Conservation (phyloP, 2,113 vertebrate species). For the Rhegmatorhina hoffmannsi region DNA sequence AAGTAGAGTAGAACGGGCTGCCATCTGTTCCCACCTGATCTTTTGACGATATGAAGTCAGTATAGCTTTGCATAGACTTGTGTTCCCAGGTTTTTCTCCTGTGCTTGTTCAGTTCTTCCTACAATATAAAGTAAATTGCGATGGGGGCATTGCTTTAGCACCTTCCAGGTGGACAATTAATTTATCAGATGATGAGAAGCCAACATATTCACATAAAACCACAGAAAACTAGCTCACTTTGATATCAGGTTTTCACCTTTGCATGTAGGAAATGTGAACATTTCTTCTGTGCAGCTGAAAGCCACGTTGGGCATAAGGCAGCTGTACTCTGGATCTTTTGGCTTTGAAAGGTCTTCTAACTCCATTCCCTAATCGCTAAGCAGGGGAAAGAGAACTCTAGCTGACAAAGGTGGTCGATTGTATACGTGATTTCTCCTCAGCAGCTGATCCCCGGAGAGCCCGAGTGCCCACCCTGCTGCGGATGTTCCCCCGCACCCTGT, state of each 20-base stretch:
- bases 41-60: not conserved
- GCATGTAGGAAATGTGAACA: accelerated
- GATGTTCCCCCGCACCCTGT: accelerated
- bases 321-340: not conserved
- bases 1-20: not conserved
- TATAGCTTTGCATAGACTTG: not conserved
- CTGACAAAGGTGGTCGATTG: not conserved
- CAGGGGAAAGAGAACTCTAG: not conserved
- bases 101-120: not conserved
- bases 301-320: not conserved
- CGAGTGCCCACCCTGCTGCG: not conserved
- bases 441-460: not conserved
- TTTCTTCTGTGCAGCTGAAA: not conserved
- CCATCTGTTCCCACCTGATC: not conserved
- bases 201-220: not conserved
- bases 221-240: not conserved
- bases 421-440: accelerated
- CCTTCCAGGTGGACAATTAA: not conserved
- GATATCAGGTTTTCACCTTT: not conserved
- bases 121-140: not conserved
- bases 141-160: not conserved
- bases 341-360: not conserved
- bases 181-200: not conserved
- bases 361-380: not conserved
- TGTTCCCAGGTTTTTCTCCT: not conserved